Conservation (phyloP, 2,113 vertebrate species). For the Carlito syrichta region DNA sequence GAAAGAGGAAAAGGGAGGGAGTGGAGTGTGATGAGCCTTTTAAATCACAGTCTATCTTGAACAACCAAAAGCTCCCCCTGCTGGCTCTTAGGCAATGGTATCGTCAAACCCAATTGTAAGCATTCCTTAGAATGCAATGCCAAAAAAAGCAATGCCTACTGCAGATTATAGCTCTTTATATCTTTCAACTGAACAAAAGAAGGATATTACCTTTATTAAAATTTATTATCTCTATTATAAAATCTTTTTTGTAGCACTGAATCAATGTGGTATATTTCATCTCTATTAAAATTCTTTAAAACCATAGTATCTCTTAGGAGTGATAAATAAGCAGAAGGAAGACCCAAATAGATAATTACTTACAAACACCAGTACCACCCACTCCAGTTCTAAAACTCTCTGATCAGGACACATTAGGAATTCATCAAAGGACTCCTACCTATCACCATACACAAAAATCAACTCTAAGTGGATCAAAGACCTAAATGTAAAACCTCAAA, state of each 20-base stretch:
- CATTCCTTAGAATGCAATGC: neutral
- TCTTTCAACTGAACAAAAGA: neutral
- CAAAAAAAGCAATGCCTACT: neutral
- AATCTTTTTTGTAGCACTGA: neutral
- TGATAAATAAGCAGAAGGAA: neutral
- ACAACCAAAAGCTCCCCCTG: constrained; percentile 84
- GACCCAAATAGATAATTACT: neutral
- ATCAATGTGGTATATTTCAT: neutral
- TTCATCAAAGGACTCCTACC: no score
- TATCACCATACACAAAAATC: no score
- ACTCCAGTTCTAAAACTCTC: neutral
- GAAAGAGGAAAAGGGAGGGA: neutral
- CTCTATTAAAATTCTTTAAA: constrained; percentile 14
- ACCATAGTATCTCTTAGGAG: neutral
- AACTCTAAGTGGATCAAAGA: no score
- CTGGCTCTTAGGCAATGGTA: constrained; percentile 73
- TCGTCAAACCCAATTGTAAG: neutral
- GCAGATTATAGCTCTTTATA: neutral
- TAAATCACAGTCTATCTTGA: constrained; percentile 34
- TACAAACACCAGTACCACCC: neutral
- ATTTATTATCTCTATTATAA: neutral
- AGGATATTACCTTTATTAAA: neutral
- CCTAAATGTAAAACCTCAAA: no score
- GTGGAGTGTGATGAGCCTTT: neutral
- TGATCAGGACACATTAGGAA: neutral